phyloP scores from a whole-genome alignment of 2,888 invertebrate species.

The Catonia carolina region DNA sequence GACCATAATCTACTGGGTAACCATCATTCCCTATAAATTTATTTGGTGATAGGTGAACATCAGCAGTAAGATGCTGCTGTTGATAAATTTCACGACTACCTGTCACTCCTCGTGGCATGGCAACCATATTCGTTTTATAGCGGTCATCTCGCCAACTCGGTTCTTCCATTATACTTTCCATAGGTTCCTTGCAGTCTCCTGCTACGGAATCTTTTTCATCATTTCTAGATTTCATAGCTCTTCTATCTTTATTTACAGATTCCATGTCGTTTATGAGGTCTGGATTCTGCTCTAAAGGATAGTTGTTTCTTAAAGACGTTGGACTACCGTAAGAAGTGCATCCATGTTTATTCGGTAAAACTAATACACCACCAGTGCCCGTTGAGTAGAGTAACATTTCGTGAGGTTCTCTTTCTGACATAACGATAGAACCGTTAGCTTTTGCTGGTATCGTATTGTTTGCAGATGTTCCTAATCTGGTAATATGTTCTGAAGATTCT shows the following conservation, averaged over 20 bases:
- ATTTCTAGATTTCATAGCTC: conserved; percentile 26
- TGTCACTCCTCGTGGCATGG: conserved; percentile 38
- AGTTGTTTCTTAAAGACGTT: conserved; percentile 17
- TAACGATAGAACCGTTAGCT: conserved; percentile 48
- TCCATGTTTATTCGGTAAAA: conserved; percentile 27
- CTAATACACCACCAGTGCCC: conserved; percentile 32
- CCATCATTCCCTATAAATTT: conserved; percentile 66
- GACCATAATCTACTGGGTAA: conserved; percentile 70
- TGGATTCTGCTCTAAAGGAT: conserved; percentile 58
- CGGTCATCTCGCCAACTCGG: conserved; percentile 31
- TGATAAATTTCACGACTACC: conserved; percentile 47
- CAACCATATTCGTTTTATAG: conserved; percentile 34
- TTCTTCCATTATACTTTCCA: conserved; percentile 33
- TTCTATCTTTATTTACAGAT: conserved; percentile 49
- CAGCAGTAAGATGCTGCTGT: conserved; percentile 51
- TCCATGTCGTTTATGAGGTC: conserved; percentile 74
- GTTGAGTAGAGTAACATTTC: conserved; percentile 45
- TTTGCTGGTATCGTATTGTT: conserved; percentile 41
- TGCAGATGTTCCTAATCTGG: conserved; percentile 35
- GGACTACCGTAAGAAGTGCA: conserved; percentile 16
- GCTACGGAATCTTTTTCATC: neutral
- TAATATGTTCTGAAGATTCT: conserved; percentile 46
- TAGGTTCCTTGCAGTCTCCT: neutral
- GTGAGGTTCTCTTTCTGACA: conserved; percentile 49
- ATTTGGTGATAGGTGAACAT: conserved; percentile 66